These are phyloP conservation scores for Semaprochilodus insignis DNA, from an alignment of 2,797 vertebrate species.

Conservation along the genomic window DNA sequence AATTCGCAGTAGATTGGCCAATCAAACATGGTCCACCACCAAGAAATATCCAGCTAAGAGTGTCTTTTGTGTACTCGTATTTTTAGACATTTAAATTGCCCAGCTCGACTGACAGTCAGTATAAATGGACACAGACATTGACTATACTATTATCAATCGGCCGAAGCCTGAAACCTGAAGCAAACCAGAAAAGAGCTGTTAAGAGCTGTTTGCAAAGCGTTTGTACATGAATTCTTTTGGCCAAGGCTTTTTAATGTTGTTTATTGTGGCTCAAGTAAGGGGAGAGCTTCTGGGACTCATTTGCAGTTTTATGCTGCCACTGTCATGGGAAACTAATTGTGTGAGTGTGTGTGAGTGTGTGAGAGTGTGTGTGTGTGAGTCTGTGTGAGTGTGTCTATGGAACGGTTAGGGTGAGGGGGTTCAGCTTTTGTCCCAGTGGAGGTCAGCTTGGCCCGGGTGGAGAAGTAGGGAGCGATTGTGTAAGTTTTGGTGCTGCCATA, in stretches of 20 bases:
- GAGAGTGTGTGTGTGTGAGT: no score
- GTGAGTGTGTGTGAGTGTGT: background rate
- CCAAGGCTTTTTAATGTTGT: background rate
- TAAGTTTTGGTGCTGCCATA: background rate
- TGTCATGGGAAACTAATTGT: conserved; percentile 11
- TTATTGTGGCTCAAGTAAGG: background rate
- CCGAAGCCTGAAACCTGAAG: background rate
- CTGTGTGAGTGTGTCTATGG: background rate
- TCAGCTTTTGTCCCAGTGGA: background rate
- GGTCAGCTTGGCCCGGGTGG: background rate
- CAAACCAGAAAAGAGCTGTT: background rate
- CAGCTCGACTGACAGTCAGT: no score
- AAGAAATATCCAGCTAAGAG: no score
- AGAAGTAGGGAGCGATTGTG: background rate
- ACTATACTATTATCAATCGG: no score
- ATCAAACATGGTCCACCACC: no score
- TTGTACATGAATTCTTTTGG: background rate
- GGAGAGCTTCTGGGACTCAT: conserved; percentile 12
- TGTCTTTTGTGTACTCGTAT: no score
- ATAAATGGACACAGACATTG: no score
- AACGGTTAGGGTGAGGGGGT: background rate
- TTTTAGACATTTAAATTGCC: no score
- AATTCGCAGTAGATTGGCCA: no score
- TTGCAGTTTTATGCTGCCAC: background rate
- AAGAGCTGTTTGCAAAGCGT: background rate